phyloP scores from a whole-genome alignment of 1,140 invertebrate species.

The Dufourea novaeangliae region DNA sequence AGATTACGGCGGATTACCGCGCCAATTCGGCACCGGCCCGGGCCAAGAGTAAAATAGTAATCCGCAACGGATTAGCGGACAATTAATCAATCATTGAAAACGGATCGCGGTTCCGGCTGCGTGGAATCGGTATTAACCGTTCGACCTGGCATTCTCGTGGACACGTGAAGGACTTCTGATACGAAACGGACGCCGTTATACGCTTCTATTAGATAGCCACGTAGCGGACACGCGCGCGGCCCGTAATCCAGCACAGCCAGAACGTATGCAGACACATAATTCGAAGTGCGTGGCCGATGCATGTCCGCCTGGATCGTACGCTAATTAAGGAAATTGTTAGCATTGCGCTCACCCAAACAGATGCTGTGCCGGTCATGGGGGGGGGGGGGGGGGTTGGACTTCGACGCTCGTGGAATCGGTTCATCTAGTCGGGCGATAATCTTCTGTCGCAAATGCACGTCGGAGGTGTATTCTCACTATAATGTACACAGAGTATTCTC shows the following conservation, averaged over 20 bases:
- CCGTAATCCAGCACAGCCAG: neutral
- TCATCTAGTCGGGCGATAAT: slow-evolving; percentile 1
- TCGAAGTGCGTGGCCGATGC: slow-evolving; percentile 26
- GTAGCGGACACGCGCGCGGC: neutral
- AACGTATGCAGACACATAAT: slow-evolving; percentile 12
- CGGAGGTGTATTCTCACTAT: no score
- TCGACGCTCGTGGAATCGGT: slow-evolving; percentile 1
- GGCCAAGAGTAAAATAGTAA: slow-evolving; percentile 25
- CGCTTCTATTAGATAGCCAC: slow-evolving; percentile 3
- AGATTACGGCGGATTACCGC: neutral
- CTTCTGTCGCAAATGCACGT: no score
- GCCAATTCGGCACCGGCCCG: neutral
- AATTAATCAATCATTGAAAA: slow-evolving; percentile 61
- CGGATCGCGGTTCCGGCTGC: neutral
- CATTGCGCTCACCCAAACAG: slow-evolving; percentile 44
- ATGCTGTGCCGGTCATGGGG: slow-evolving; percentile 7
- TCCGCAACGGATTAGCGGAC: slow-evolving; percentile 8
- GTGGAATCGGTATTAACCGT: slow-evolving; percentile 37
- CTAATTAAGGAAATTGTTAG: slow-evolving; percentile 64
- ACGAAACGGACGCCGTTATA: neutral
- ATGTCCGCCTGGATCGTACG: slow-evolving; percentile 4
- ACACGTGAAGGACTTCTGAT: slow-evolving; percentile 39
- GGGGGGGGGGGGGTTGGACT: no score
- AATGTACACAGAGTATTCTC: no score
- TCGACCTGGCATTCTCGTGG: slow-evolving; percentile 35